Base-by-base conservation (phyloP, 2,113 vertebrate genomes). In the Lepisosteus osseus region DNA sequence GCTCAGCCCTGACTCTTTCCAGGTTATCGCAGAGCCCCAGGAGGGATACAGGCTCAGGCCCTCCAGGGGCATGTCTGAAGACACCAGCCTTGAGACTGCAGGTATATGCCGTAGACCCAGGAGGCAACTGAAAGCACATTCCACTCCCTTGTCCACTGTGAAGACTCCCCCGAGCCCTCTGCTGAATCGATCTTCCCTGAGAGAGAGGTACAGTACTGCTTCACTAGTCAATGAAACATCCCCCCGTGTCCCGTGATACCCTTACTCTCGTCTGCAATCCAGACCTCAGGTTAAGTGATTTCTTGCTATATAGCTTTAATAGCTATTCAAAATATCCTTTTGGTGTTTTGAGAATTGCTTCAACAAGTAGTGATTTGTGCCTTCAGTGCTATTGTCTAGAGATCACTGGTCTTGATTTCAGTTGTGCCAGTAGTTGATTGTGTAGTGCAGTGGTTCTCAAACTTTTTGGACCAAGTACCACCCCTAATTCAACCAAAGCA, bases 131-230 rank as follows among this genome's bases (percentile, higher is more conserved):
- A 70, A 72, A 43, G 73, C 72, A 69, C 76, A 4, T 68, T 90
- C 91, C 55, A 80, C 85, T 80, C 81, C 83, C 63, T 75, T 81
- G 17, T 78, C 86, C 2, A 14, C 77, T 72, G 85, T 79, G 54
- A 92, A 82, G 47, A 83, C 77, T 74, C 82, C 81, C 77, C 77
- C 7, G 7, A 94, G 88, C 74, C 90, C 90, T 72, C 85, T 91
- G 72, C 81, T 94, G 73, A 88, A 81, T 68, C 85, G 82, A 68
- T 86, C 83, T 47, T 94, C 95, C 85, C 93, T 97, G 75, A 92
- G 89, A 83, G 94, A 97, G 83, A 94, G 97, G 96, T 98, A 89
- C 82, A 65, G 57, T 29, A 63, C 12, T 45, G 0, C 43, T 67
- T 43, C 29, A 29, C 15, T 3, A 12, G 14, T 13, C 14, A n/a